Conservation (phyloP, 2,113 vertebrate species). For the Ailuropoda melanoleuca region DNA sequence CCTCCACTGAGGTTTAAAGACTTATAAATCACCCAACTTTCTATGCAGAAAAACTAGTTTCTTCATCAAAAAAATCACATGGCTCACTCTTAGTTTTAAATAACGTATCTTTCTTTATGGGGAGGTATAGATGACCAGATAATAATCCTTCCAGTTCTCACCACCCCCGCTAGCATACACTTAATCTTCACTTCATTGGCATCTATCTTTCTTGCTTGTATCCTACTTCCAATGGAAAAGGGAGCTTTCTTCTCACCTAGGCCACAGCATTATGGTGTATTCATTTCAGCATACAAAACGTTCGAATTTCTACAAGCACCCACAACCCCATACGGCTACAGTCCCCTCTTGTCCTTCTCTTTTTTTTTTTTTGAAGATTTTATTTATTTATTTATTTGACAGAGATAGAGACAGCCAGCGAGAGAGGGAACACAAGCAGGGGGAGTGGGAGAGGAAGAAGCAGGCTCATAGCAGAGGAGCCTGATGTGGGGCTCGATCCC, state of each 20-base stretch:
- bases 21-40: slow-evolving; percentile 37
- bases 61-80: background rate
- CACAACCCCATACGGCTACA: background rate
- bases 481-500: too few species aligned
- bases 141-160: background rate
- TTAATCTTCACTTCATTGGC: background rate
- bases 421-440: too few species aligned
- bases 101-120: background rate
- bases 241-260: background rate
- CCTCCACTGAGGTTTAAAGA: background rate
- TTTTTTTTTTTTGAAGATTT: too few species aligned
- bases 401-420: too few species aligned
- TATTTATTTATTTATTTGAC: too few species aligned
- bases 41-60: background rate
- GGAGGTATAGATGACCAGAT: background rate
- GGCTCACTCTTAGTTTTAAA: background rate
- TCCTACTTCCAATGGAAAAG: background rate
- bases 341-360: too few species aligned
- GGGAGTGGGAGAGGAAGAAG: too few species aligned
- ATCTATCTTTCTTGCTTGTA: background rate
- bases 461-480: too few species aligned
- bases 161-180: background rate
- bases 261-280: background rate
- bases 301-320: background rate
- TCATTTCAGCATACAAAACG: background rate